Evolutionary conservation across 2,888 invertebrate genomes (phyloP), one percentile per base, ranked within the genome.

Genomic region (Exephanes ischioxanthus): DNA sequence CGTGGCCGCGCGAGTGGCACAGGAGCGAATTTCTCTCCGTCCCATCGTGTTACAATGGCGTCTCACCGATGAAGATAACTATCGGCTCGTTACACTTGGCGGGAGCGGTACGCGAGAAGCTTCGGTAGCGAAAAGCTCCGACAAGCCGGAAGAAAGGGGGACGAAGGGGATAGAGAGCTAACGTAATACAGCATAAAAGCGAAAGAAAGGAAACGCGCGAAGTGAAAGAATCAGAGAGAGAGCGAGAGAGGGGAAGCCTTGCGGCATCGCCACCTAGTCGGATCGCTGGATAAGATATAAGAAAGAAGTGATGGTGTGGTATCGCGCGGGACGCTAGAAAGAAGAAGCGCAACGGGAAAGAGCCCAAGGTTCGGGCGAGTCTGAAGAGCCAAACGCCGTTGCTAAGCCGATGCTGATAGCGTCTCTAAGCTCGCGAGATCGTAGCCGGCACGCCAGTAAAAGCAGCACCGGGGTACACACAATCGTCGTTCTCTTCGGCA

Each of bases 351-450:
- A 85, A 45, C 63, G 68, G 33, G 19, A 16, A 73, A 48, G 51
- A 67, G 67, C 72, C 63, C 41, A 22, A 48, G 71, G 80, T 79
- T 68, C 22, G 78, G 58, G 61, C 70, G 82, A 83, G 82, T 76
- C 75, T 76, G 76, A 58, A 66, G 61, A 67, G 71, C 76, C 76
- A 85, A 83, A 77, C 75, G 80, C 75, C 71, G 85, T 87, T 87
- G 87, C 90, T 91, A 92, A 92, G 91, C 91, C 91, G 88, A 87
- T 83, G 87, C 90, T 90, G 92, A 92, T 92, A 93, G 90, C 89
- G 91, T 90, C 90, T 90, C 90, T 89, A 90, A 92, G 92, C 91
- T 90, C 85, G 88, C 82, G 37, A 22, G 48, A 55, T 70, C 71
- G 26, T 26, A 33, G 19, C 33, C 41, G 68, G 73, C 73, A 58